phyloP scores from a whole-genome alignment of 1,140 invertebrate genomes.

The Dinothrombium tinctorium region DNA sequence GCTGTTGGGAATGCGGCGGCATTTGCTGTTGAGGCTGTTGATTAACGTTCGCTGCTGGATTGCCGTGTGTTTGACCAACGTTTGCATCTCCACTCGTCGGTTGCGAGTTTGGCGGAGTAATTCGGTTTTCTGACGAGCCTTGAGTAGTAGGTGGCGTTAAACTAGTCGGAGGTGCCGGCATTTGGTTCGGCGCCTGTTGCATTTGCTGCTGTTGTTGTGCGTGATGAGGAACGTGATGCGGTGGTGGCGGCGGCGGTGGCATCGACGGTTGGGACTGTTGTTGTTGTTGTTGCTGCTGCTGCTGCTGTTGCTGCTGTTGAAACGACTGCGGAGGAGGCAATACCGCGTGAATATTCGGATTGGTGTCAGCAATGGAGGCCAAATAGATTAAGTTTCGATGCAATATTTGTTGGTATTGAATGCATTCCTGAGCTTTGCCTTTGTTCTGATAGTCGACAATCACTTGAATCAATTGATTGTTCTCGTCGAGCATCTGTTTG shows the following conservation, averaged over 20 bases:
- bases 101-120: not conserved
- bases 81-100: too few relatives aligned
- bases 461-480: conserved; percentile 79
- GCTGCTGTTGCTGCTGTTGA: not conserved
- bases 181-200: conserved; percentile 12
- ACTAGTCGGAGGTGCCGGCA: conserved; percentile 6
- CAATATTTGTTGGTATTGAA: conserved; percentile 73
- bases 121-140: not conserved
- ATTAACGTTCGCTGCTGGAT: not conserved
- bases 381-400: conserved; percentile 84
- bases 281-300: not conserved
- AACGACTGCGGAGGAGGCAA: conserved; percentile 33
- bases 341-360: conserved; percentile 54
- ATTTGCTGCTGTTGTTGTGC: conserved; percentile 12
- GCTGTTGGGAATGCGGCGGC: not conserved
- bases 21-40: conserved; percentile 11
- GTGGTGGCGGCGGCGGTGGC: conserved; percentile 12
- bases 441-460: conserved; percentile 88
- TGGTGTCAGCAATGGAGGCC: conserved; percentile 67
- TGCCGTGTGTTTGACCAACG: not conserved
- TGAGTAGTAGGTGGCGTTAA: not conserved
- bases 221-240: conserved; percentile 7
- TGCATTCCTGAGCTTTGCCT: conserved; percentile 71
- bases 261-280: not conserved
- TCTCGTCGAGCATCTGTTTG: conserved; percentile 80